Evolutionary conservation across 2,797 vertebrate species (phyloP).

Genomic region (Neomorphus geoffroyi): DNA sequence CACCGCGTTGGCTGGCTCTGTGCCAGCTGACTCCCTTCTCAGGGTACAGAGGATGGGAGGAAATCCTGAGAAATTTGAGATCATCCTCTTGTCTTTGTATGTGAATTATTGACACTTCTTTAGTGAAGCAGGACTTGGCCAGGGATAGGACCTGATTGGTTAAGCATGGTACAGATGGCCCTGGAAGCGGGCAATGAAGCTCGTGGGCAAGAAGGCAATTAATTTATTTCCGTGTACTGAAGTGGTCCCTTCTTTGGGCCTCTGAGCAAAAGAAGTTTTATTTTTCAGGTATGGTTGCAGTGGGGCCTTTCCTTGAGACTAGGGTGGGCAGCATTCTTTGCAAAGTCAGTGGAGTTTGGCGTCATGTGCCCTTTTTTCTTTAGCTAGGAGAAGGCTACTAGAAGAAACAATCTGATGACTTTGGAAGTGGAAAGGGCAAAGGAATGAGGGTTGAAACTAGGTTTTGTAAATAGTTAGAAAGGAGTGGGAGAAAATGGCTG

Average conservation of each 20-base stretch:
- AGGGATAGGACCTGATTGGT: background rate
- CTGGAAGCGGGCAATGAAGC: accelerated
- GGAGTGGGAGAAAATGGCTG: background rate
- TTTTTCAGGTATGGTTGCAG: background rate
- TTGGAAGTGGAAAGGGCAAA: background rate
- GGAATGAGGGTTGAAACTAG: background rate
- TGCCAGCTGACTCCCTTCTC: background rate
- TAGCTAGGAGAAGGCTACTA: background rate
- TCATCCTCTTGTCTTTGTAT: background rate
- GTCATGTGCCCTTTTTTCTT: background rate
- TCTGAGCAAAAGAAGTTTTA: background rate
- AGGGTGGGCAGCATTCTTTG: background rate
- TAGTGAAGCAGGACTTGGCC: background rate
- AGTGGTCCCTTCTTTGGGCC: background rate
- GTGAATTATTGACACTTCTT: background rate
- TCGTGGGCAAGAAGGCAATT: background rate
- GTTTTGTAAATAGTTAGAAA: background rate
- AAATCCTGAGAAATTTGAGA: background rate
- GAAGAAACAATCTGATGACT: background rate
- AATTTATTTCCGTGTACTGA: background rate
- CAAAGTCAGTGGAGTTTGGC: background rate
- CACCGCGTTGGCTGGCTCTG: accelerated
- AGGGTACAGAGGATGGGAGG: background rate
- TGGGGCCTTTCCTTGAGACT: background rate
- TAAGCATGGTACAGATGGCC: background rate